A percentile compares a stretch with the other conserved stretches of the same genome.
Conservation (phyloP, 2,888 invertebrate species). For the Ophraella communa region DNA sequence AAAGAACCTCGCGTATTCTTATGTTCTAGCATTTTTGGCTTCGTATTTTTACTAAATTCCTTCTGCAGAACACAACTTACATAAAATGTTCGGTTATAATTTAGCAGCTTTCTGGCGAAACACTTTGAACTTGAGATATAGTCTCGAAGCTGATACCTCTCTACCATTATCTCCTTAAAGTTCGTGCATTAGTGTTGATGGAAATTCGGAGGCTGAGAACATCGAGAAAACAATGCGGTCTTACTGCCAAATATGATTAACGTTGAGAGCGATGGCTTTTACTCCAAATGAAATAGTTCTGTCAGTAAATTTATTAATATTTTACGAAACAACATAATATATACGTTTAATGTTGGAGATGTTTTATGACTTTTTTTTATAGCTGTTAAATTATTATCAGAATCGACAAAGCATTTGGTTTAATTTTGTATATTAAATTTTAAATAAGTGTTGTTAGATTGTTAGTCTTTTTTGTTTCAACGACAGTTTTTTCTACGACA, state of each 20-base stretch:
- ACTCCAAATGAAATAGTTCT: conserved; percentile 6
- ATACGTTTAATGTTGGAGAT: no score
- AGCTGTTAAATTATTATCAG: no score
- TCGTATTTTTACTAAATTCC: no score
- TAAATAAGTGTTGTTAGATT: no score
- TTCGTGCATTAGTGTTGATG: conserved; percentile 34
- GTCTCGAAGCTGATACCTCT: conserved; percentile 22
- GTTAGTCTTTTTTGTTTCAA: no score
- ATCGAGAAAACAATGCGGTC: conserved; percentile 28
- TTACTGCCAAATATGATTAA: conserved; percentile 27
- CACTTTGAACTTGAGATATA: conserved; percentile 22
- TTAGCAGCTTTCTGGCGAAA: not conserved
- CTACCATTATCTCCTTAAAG: conserved; percentile 31
- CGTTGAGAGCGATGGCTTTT: conserved; percentile 9
- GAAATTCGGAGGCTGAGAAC: conserved; percentile 24
- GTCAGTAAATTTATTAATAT: not conserved
- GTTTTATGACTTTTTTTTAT: no score
- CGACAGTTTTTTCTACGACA: no score
- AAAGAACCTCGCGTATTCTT: no score
- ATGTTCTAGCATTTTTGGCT: no score
- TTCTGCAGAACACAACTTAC: not conserved
- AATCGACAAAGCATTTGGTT: no score
- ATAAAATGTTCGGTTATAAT: conserved; percentile 8
- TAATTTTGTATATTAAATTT: no score
- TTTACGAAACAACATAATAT: not conserved